These are phyloP conservation scores for Mormyrus hasselquistii DNA, from an alignment of 2,797 vertebrate genomes.

Conservation along the genomic window DNA sequence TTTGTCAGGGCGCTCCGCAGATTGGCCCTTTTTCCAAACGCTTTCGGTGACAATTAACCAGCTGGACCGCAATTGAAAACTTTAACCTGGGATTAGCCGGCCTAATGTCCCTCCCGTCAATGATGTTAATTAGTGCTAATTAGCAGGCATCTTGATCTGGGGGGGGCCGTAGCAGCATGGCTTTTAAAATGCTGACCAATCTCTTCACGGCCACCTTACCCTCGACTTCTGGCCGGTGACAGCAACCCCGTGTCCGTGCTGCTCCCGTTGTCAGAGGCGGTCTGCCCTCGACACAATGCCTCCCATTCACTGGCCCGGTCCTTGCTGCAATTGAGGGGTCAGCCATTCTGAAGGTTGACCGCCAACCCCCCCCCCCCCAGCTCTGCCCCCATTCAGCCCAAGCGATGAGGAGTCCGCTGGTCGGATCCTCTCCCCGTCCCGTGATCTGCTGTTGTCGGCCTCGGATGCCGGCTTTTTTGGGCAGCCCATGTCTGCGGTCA, in stretches of 20 bases:
- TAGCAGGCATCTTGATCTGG: slow-evolving; percentile 43
- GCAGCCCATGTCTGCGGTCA: slow-evolving; percentile 27
- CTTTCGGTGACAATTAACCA: slow-evolving; percentile 55
- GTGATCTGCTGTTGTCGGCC: slow-evolving; percentile 50
- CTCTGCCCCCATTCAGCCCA: slow-evolving; percentile 39
- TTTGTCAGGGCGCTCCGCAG: slow-evolving; percentile 48
- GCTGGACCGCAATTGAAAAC: slow-evolving; percentile 63
- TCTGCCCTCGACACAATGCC: slow-evolving; percentile 50
- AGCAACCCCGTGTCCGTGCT: slow-evolving; percentile 48
- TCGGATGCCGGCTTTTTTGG: slow-evolving; percentile 47
- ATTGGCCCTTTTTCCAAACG: slow-evolving; percentile 46
- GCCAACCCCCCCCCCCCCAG: slow-evolving; percentile 11
- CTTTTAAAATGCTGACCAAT: slow-evolving; percentile 23
- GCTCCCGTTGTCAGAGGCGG: slow-evolving; percentile 45
- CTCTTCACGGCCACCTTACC: slow-evolving; percentile 14
- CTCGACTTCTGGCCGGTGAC: slow-evolving; percentile 23
- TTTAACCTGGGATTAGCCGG: slow-evolving; percentile 67
- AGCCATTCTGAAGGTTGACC: slow-evolving; percentile 40
- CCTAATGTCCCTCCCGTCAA: slow-evolving; percentile 58
- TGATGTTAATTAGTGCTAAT: slow-evolving; percentile 73
- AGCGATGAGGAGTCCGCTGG: slow-evolving; percentile 30
- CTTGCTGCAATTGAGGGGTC: slow-evolving; percentile 42
- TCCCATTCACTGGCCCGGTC: slow-evolving; percentile 53
- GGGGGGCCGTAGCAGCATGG: slow-evolving; percentile 9
- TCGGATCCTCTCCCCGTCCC: slow-evolving; percentile 36